Evolutionary conservation across 1,140 invertebrate species (phyloP).

Genomic region (Atopsyche davidsoni): DNA sequence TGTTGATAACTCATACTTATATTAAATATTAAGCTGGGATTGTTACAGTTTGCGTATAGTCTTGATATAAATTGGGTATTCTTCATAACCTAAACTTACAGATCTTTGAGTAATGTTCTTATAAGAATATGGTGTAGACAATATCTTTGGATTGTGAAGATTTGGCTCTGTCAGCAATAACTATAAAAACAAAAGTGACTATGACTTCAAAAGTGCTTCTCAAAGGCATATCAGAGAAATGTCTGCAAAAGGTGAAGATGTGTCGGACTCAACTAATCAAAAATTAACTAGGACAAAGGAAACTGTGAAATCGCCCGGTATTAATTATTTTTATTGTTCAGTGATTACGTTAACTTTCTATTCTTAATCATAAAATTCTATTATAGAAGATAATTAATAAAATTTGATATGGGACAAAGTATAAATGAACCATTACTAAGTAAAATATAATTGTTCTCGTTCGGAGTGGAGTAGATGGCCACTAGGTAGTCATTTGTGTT

Average conservation of each 20-base stretch:
- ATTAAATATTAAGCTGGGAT: too few relatives aligned
- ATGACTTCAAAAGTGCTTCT: too few relatives aligned
- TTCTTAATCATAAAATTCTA: conserved; percentile 4
- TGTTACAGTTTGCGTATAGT: too few relatives aligned
- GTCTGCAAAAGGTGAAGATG: neutral
- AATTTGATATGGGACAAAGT: conserved; percentile 34
- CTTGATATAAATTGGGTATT: too few relatives aligned
- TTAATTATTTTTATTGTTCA: neutral
- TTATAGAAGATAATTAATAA: neutral
- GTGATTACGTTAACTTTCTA: neutral
- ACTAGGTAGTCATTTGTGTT: conserved; percentile 34
- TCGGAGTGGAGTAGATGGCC: conserved; percentile 41
- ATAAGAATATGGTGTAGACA: too few relatives aligned
- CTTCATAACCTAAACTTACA: too few relatives aligned
- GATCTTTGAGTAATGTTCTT: too few relatives aligned
- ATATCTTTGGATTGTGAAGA: too few relatives aligned
- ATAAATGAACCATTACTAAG: conserved; percentile 32
- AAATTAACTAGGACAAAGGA: neutral
- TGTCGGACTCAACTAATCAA: neutral
- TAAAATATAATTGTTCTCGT: conserved; percentile 42
- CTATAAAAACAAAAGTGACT: too few relatives aligned
- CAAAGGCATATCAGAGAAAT: neutral
- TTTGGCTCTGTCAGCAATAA: too few relatives aligned
- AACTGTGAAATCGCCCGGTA: neutral
- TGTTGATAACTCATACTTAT: too few relatives aligned